A percentile compares a stretch with the other conserved stretches of the same genome.
These are phyloP conservation scores for Charaxes varanes DNA, from an alignment of 1,140 invertebrate genomes.

Conservation along the genomic window DNA sequence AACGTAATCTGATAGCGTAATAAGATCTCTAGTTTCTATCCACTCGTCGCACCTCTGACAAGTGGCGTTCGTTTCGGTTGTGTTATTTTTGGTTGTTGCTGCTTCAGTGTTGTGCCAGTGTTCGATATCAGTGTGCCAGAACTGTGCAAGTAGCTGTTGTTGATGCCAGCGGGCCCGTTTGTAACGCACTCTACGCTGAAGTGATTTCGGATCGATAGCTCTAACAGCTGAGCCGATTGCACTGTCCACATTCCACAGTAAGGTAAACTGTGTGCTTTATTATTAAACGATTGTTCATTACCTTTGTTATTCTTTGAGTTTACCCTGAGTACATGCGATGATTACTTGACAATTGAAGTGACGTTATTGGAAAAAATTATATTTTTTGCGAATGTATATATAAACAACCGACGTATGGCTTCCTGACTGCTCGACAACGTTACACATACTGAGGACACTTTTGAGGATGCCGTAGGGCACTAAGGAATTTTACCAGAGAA, in stretches of 20 bases:
- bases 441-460: no score
- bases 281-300: not conserved
- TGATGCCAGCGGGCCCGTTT: conserved; percentile 27
- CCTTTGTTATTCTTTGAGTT: no score
- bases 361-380: no score
- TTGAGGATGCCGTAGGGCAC: no score
- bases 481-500: no score
- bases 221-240: conserved; percentile 49
- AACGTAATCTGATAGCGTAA: conserved; percentile 23
- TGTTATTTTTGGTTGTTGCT: conserved; percentile 49
- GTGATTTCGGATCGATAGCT: conserved; percentile 47
- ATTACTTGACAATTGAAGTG: no score
- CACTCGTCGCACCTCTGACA: conserved; percentile 29
- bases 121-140: conserved; percentile 36
- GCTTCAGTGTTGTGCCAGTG: conserved; percentile 38
- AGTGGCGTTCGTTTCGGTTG: conserved; percentile 38
- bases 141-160: conserved; percentile 33
- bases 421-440: no score
- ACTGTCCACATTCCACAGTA: conserved; percentile 29
- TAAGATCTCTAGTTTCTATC: conserved; percentile 7
- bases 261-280: conserved; percentile 32
- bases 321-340: no score
- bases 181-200: conserved; percentile 37
- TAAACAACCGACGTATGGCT: no score
- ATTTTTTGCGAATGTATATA: no score